phyloP scores from a whole-genome alignment of 2,888 invertebrate species.

The Baccha elongata region DNA sequence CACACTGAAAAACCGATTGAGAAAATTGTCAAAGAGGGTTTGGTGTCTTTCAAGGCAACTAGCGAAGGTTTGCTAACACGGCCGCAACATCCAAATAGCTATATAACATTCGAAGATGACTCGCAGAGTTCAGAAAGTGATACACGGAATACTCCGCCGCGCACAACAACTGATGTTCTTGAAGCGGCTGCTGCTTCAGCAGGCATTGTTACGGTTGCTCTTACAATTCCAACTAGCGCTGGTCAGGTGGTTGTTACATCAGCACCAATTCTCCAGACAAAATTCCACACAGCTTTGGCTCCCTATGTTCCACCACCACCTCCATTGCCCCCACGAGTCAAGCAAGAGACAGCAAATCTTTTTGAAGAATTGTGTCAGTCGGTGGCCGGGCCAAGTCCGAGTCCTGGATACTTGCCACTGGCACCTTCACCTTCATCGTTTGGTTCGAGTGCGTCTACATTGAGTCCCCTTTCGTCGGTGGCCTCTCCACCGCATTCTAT shows the following conservation, averaged over 20 bases:
- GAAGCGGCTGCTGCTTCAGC: conserved; percentile 87
- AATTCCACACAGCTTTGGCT: conserved; percentile 77
- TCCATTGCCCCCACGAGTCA: conserved; percentile 76
- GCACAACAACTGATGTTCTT: conserved; percentile 82
- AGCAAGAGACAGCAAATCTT: conserved; percentile 82
- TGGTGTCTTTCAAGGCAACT: conserved; percentile 95
- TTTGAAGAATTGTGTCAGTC: conserved; percentile 86
- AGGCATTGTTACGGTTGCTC: conserved; percentile 87
- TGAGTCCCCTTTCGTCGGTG: conserved; percentile 87
- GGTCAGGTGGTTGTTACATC: conserved; percentile 83
- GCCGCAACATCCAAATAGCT: conserved; percentile 93
- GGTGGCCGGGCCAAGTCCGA: conserved; percentile 82
- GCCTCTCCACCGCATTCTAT: conserved; percentile 85
- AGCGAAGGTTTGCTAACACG: conserved; percentile 93
- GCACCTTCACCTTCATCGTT: conserved; percentile 83
- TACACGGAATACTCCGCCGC: conserved; percentile 83
- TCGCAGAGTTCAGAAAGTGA: conserved; percentile 91
- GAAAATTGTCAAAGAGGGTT: conserved; percentile 96
- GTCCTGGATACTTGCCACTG: conserved; percentile 83
- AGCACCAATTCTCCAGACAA: conserved; percentile 82
- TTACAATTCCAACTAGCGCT: conserved; percentile 85
- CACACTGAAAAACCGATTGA: conserved; percentile 97
- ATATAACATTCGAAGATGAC: conserved; percentile 94
- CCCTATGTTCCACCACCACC: conserved; percentile 79
- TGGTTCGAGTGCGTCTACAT: conserved; percentile 86